A percentile compares a stretch with the other conserved stretches of the same genome.
Conservation (phyloP, 2,888 invertebrate genomes). For the Heteropelma amictum region DNA sequence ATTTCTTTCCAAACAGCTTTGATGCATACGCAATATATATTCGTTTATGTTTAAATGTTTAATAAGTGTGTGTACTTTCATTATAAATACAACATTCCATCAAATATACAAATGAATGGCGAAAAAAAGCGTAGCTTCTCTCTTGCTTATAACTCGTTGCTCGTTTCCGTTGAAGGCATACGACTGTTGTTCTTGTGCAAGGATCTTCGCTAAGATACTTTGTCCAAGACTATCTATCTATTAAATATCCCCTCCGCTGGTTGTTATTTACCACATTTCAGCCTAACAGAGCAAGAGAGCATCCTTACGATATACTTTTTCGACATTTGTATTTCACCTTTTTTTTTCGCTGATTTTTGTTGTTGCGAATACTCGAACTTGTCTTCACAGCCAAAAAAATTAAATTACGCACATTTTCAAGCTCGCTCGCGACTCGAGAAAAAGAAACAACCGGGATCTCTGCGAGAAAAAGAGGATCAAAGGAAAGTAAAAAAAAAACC, state of each 20-base stretch:
- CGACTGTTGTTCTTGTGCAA: background rate
- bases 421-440: background rate
- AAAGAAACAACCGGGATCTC: background rate
- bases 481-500: background rate
- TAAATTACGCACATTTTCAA: slow-evolving; percentile 30
- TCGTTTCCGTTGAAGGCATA: background rate
- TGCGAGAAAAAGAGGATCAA: background rate
- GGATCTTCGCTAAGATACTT: slow-evolving; percentile 5
- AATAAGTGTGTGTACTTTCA: background rate
- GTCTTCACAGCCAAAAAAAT: slow-evolving; percentile 54
- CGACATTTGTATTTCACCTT: background rate
- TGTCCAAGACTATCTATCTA: background rate
- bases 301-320: background rate
- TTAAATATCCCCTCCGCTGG: background rate
- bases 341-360: background rate
- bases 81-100: slow-evolving; percentile 47
- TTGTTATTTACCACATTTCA: background rate
- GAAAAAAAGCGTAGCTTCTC: slow-evolving; percentile 33
- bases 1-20: background rate
- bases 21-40: slow-evolving; percentile 24
- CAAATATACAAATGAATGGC: slow-evolving; percentile 60
- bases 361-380: background rate
- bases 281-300: slow-evolving; percentile 15
- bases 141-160: background rate
- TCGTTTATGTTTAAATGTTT: background rate